Percentiles rank a stretch among this genome's conserved stretches.
phyloP scores from a whole-genome alignment of 2,888 invertebrate species.

The Heliconius hortense region DNA sequence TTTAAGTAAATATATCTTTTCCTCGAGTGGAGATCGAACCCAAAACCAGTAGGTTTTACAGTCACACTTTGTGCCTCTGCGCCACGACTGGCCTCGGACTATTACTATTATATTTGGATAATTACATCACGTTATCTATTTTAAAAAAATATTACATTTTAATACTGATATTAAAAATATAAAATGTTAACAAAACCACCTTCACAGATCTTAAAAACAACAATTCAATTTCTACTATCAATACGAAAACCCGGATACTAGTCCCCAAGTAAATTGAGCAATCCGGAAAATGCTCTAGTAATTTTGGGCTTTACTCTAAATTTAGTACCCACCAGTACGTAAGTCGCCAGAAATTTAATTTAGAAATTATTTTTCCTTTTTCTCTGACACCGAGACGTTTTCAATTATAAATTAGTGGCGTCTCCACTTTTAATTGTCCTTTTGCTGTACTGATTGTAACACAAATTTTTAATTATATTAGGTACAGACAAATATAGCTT shows the following conservation, averaged over 20 bases:
- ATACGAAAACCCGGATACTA: slow-evolving; percentile 52
- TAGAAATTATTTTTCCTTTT: slow-evolving; percentile 61
- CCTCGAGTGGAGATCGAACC: no score
- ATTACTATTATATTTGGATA: no score
- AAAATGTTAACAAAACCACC: neutral
- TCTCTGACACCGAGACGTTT: slow-evolving; percentile 48
- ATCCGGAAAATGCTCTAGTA: slow-evolving; percentile 69
- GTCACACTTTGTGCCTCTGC: no score
- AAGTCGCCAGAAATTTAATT: slow-evolving; percentile 73
- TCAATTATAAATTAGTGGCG: slow-evolving; percentile 51
- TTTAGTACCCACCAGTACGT: slow-evolving; percentile 57
- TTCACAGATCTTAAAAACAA: slow-evolving; percentile 13
- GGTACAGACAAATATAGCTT: neutral
- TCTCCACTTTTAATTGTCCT: slow-evolving; percentile 45
- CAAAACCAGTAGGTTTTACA: no score
- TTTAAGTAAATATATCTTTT: no score
- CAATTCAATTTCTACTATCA: slow-evolving; percentile 61
- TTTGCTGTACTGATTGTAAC: slow-evolving; percentile 33
- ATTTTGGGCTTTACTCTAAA: slow-evolving; percentile 68
- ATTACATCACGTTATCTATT: no score
- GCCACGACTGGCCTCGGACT: no score
- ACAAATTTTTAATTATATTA: neutral
- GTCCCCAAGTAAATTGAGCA: slow-evolving; percentile 71
- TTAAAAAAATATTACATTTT: neutral
- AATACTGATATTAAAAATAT: neutral